Evolutionary conservation across 2,888 invertebrate genomes (phyloP).

Genomic region (Baronia brevicornis): DNA sequence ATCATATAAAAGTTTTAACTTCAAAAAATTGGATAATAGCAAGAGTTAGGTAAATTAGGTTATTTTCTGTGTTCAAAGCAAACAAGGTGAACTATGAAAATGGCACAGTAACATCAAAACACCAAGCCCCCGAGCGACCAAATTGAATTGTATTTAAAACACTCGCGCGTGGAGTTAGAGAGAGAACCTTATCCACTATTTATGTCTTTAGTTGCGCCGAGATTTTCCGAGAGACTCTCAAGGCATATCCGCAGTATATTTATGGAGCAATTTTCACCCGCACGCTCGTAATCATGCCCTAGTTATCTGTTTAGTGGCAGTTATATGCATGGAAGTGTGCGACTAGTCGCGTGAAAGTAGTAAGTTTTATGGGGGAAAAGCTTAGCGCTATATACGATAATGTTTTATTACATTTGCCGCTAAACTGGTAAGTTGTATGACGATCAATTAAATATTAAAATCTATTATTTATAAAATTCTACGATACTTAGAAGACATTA

Average conservation of each 20-base stretch:
- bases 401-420: too few relatives aligned
- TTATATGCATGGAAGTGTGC: conserved; percentile 17
- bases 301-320: conserved; percentile 21
- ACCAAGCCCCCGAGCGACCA: conserved; percentile 2
- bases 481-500: conserved; percentile 5
- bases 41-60: too few relatives aligned
- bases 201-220: conserved; percentile 1
- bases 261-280: conserved; percentile 12
- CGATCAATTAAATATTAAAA: conserved; percentile 13
- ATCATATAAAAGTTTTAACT: too few relatives aligned
- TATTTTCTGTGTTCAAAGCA: too few relatives aligned
- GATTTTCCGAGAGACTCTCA: conserved; percentile 9
- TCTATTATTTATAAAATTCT: conserved; percentile 5
- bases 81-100: too few relatives aligned
- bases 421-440: too few relatives aligned
- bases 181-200: conserved; percentile 8
- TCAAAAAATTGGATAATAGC: too few relatives aligned
- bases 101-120: too few relatives aligned
- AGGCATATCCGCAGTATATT: conserved; percentile 8
- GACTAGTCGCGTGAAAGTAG: conserved; percentile 12
- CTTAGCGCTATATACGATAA: too few relatives aligned
- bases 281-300: conserved; percentile 17
- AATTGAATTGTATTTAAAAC: conserved; percentile 5
- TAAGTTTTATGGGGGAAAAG: conserved; percentile 1
- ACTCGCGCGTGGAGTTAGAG: conserved; percentile 4